phyloP scores from a whole-genome alignment of 2,113 vertebrate genomes.

The Mungos mungo region DNA sequence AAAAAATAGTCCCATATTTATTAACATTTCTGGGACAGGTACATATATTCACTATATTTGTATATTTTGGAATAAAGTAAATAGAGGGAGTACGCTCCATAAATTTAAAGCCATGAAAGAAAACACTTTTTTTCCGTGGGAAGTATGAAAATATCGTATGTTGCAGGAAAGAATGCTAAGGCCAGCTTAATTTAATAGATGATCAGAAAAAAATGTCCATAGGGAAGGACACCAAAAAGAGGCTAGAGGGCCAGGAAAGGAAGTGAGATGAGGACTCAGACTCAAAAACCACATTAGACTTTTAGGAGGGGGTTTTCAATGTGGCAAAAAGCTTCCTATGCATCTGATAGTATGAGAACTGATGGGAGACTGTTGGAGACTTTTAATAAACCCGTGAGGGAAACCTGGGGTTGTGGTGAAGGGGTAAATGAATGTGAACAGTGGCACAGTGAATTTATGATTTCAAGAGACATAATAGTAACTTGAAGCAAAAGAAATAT shows the following conservation, averaged over 20 bases:
- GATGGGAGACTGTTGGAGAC: rapidly evolving
- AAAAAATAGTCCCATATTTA: not conserved
- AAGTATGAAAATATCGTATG: not conserved
- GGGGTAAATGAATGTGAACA: not conserved
- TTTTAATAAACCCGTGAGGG: not conserved
- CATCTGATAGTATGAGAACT: not conserved
- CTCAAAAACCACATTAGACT: not conserved
- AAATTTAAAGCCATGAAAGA: not conserved
- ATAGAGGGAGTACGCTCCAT: not conserved
- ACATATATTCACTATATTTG: not conserved
- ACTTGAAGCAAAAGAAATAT: not conserved
- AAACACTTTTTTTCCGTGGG: not conserved
- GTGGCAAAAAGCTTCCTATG: not conserved
- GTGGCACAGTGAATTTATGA: not conserved
- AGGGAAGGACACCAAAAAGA: too few relatives aligned
- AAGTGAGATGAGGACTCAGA: not conserved
- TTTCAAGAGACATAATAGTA: not conserved
- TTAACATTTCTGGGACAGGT: not conserved
- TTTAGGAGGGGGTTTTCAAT: not conserved
- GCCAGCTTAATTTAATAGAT: not conserved
- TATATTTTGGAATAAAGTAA: not conserved
- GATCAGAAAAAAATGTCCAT: not conserved
- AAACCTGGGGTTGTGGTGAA: not conserved
- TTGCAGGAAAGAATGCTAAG: not conserved
- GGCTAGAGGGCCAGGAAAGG: not conserved